These are phyloP conservation scores for Porites cylindrica DNA, from an alignment of 92 coral and sea anemone genomes.

Conservation along the genomic window DNA sequence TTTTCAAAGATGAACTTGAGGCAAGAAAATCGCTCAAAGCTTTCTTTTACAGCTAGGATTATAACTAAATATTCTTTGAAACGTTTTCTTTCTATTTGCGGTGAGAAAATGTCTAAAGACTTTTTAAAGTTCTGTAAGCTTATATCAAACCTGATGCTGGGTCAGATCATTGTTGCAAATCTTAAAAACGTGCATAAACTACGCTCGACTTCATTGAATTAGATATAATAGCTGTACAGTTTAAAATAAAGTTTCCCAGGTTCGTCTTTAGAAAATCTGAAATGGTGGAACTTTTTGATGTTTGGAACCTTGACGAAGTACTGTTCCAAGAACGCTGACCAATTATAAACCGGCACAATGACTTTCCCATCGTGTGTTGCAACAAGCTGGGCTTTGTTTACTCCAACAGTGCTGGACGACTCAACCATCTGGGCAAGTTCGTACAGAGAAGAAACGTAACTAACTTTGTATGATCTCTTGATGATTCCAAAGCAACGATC, in stretches of 20 bases:
- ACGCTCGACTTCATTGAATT: too few relatives aligned
- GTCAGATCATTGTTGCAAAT: too few relatives aligned
- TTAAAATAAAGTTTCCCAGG: slow-evolving; percentile 48
- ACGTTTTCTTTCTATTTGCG: too few relatives aligned
- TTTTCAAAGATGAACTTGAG: too few relatives aligned
- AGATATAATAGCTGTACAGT: background rate
- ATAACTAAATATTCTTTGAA: too few relatives aligned
- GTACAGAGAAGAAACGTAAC: slow-evolving; percentile 54
- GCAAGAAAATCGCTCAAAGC: too few relatives aligned
- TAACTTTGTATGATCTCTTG: slow-evolving; percentile 40
- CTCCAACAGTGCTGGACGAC: slow-evolving; percentile 32
- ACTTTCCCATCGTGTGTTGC: slow-evolving; percentile 65
- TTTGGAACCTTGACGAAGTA: slow-evolving; percentile 53
- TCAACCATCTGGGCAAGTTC: slow-evolving; percentile 55
- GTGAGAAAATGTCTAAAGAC: too few relatives aligned
- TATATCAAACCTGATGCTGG: too few relatives aligned
- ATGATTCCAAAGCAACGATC: slow-evolving; percentile 62
- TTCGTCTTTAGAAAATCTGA: background rate
- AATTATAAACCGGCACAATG: slow-evolving; percentile 63
- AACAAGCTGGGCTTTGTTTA: slow-evolving; percentile 13
- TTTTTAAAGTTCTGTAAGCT: too few relatives aligned
- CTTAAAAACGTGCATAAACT: too few relatives aligned
- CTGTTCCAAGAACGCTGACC: slow-evolving; percentile 51
- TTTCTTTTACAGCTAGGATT: too few relatives aligned
- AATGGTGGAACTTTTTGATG: slow-evolving; percentile 58